Base-by-base conservation (phyloP, 2,888 invertebrate genomes). In the Pterostichus niger region DNA sequence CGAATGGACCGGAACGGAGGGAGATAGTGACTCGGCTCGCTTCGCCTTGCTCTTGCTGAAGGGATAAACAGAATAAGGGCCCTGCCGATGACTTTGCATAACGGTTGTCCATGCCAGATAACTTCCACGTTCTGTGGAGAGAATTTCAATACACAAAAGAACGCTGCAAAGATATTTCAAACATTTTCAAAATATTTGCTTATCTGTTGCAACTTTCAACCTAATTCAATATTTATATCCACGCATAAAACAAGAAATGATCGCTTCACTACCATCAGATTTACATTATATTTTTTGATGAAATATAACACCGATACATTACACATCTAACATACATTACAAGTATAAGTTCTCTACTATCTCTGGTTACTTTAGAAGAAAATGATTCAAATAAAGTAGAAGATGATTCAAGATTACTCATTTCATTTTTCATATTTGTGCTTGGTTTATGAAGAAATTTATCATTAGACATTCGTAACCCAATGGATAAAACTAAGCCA, bases 41-140 rank as follows among this genome's bases (percentile, higher is more conserved):
- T 24, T 24, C 24, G 40, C 6, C 61, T 10, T 17, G 61, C 31
- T 33, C 46, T 40, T 13, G 33, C 52, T 33, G 59, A 77, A 77
- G 71, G 68, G 71, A 80, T 80, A 71, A 71, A 84, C 83, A 84
- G 83, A 79, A 77, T 56, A 77, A 24, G 77, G 54, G 33, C 77
- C 6, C 15, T 77, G 35, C 33, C 77, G 56, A 77, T 77, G 77
- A 77, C 77, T 77, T 77, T 77, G 77, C 56, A 77, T 33, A 77
- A 56, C 56, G 77, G 35, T 71, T 64, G 64, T 35, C 17, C 31
- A 11, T 13, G 31, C 4, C 24, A 59, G 59, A 59, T 59, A 59
- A 59, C 17, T 59, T 59, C 59, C 59, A 17, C 1, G 31, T 11
- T 49, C 49, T 49, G 49, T 49, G 49, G 9, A 17, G 56, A 17